Base-by-base conservation (phyloP, 2,888 invertebrate species). In the Malthinus seriepunctatus region DNA sequence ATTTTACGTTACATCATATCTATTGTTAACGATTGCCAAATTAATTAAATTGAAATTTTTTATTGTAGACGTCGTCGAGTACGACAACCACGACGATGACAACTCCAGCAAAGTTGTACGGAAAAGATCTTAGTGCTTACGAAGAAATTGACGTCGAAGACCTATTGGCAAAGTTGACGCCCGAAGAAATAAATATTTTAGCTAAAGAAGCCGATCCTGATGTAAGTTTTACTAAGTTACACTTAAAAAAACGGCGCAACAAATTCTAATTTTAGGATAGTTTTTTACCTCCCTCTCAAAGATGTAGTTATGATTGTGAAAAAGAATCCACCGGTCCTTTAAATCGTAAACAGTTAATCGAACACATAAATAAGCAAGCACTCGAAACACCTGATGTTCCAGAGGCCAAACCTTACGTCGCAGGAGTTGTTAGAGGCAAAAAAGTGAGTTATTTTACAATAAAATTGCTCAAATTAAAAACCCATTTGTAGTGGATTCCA, bases 141-240 rank as follows among this genome's bases (percentile, higher is more conserved):
- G 96, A 96, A 78, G 94, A 97, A 79, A 88, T 96, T 74, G 97
- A 98, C 79, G 93, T 99, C 69, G 98, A 99, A 77, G 94, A 95
- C 71, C 84, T 99, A 62, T 83, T 99, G 72, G 86, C 93, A 55
- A 95, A 97, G 78, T 85, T 99, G 65, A 91, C 95, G 59, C 88
- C 93, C 49, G 97, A 97, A 78, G 98, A 99, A 83, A 89, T 99
- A 69, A 95, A 94, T 74, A 93, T 97, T 80, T 84, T 99, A 73
- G 96, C 97, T 73, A 95, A 95, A 83, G 97, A 99, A 86, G 97
- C 97, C 70, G 99, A 99, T 84, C 99, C 99, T 67, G 99, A 99
- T 85, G 97, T 97, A 82, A 93, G 93, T 88, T 15, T 23, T 34
- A 35, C 9, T 32, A 14, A 2, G 5, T 51, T 45, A 42, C 37